Base-by-base conservation (phyloP, 2,888 invertebrate species). In the Oeneis ivallda region DNA sequence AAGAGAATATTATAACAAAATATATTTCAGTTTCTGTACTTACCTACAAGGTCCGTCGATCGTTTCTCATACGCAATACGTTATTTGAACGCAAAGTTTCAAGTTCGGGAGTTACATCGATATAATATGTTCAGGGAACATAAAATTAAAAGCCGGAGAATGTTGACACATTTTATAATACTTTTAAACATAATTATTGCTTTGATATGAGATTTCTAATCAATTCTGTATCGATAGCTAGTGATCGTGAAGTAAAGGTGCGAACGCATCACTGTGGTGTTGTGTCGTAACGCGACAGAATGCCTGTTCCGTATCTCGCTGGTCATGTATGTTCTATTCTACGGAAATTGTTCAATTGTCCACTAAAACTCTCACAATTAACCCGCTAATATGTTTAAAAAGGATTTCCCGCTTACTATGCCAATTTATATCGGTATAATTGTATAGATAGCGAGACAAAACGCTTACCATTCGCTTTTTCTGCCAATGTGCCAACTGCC, bases 1-100 rank as follows among this genome's bases (percentile, higher is more conserved):
- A 86, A 81, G 80, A 82, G 80, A 81, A 82, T 83, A 81, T 47
- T 17, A 80, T 83, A 86, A 87, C 80, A 87, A 85, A 86, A 86
- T 85, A 84, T 84, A 85, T 83, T 80, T 71, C 74, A 78, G 71
- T 78, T 76, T 75, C 74, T 80, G 76, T 78, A 78, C 67, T 66
- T 60, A 65, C 67, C 64, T 64, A 52, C 43, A 63, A 66, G 60
- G 49, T 59, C 32, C n/a, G 15, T 41, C 15, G 32, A 32, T 50
- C 50, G 52, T 52, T 17, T 47, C 43, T 26, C 57, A 43, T 41
- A 43, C 26, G 54, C 26, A 37, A 52, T 52, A 47, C 47, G 47
- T 39, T 26, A 37, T 7, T 37, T 17, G 19, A 11, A 43, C 57
- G 13, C 11, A 34, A 54, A 15, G 54, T 41, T n/a, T 32, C 58